Percentiles rank a stretch among this genome's conserved stretches.
Evolutionary conservation across 2,113 vertebrate species (phyloP).

Genomic region (Cavia aperea): DNA sequence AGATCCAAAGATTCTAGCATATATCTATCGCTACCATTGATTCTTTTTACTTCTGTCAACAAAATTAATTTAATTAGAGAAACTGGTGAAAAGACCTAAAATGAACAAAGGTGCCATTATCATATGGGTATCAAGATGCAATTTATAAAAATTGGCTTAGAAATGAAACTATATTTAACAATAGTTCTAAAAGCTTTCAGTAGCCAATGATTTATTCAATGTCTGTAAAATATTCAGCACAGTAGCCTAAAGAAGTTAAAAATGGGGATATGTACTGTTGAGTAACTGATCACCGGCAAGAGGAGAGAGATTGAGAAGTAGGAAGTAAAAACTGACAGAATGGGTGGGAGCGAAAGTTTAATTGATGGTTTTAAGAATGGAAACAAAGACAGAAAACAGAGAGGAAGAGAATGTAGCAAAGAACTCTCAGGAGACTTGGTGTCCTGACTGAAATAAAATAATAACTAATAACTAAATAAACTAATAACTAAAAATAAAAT

Average conservation of each 20-base stretch:
- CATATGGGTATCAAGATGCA: background rate
- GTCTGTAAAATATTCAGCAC: background rate
- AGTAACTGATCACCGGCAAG: background rate
- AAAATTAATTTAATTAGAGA: conserved; percentile 29
- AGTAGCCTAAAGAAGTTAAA: background rate
- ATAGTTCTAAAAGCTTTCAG: conserved; percentile 18
- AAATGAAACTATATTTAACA: background rate
- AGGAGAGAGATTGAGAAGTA: background rate
- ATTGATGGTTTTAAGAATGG: background rate
- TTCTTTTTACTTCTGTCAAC: conserved; percentile 3
- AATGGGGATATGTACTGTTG: background rate
- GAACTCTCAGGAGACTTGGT: background rate
- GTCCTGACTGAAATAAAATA: background rate
- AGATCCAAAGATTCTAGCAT: conserved; percentile 11
- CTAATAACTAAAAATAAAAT: too few species aligned
- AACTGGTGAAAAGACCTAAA: background rate
- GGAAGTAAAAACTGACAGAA: background rate
- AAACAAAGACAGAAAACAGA: background rate
- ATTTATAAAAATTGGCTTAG: background rate
- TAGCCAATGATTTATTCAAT: background rate
- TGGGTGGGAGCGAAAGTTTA: background rate
- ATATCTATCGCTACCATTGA: background rate
- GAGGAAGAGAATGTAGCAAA: background rate
- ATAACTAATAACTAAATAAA: too few species aligned
- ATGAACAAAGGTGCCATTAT: background rate